Conservation (phyloP, 1,140 invertebrate genomes). For the Zaprionus ghesquierei region DNA sequence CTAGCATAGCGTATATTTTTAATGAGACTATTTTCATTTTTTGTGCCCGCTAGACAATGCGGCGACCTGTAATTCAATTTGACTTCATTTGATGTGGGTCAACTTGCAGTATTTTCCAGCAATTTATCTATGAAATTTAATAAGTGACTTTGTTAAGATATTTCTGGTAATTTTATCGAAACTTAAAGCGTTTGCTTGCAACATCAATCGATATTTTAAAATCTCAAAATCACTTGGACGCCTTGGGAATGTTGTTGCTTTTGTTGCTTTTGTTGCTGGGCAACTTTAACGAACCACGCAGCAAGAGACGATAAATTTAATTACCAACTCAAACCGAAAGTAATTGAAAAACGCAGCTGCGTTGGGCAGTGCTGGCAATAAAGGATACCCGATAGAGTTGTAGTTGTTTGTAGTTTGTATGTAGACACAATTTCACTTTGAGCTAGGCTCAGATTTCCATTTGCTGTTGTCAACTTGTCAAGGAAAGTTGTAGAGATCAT, state of each 20-base stretch:
- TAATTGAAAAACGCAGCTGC: neutral
- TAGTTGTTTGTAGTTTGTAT: neutral
- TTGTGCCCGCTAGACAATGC: neutral
- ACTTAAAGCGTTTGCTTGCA: neutral
- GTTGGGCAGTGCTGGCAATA: neutral
- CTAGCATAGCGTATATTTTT: neutral
- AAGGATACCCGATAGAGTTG: neutral
- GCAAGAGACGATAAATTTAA: conserved; percentile 22
- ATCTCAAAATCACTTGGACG: neutral
- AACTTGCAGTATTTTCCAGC: neutral
- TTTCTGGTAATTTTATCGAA: neutral
- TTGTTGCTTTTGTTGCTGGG: conserved; percentile 11
- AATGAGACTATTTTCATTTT: neutral
- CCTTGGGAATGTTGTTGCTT: conserved; percentile 4
- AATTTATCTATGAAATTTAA: neutral
- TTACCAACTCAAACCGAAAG: conserved; percentile 17
- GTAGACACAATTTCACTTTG: neutral
- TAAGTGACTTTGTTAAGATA: neutral
- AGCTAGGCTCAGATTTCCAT: neutral
- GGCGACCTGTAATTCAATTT: neutral
- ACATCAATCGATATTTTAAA: neutral
- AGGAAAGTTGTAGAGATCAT: neutral
- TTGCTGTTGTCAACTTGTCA: neutral
- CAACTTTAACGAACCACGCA: conserved; percentile 24
- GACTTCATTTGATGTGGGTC: neutral